These are phyloP conservation scores for Volucella inanis DNA, from an alignment of 2,888 invertebrate species.

Conservation along the genomic window DNA sequence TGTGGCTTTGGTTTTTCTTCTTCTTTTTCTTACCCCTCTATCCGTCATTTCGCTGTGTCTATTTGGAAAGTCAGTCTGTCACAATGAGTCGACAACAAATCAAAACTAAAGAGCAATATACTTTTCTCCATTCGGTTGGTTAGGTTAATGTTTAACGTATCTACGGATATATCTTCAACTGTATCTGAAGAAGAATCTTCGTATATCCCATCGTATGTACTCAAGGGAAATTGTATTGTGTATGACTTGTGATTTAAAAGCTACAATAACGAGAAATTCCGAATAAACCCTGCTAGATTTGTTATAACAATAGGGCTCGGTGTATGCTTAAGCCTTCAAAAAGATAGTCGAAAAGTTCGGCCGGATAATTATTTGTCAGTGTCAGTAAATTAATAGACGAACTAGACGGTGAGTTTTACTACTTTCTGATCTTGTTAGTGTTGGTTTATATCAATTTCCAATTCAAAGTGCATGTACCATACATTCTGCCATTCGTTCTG, in stretches of 20 bases:
- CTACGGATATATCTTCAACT: neutral
- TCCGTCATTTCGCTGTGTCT: conserved; percentile 1
- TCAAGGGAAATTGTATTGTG: conserved; percentile 1
- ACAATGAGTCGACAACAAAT: conserved; percentile 54
- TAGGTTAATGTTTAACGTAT: no score
- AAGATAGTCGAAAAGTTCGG: conserved; percentile 34
- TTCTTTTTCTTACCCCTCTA: neutral
- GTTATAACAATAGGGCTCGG: no score
- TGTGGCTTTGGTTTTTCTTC: conserved; percentile 7
- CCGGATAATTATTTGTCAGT: conserved; percentile 67
- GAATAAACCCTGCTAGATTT: neutral
- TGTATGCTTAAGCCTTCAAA: conserved; percentile 1
- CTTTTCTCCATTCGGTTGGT: no score
- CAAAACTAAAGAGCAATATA: conserved; percentile 17
- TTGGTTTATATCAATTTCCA: neutral
- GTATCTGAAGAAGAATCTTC: neutral
- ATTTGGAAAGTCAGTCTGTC: conserved; percentile 20
- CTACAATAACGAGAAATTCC: neutral
- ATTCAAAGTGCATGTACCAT: neutral
- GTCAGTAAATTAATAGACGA: conserved; percentile 64
- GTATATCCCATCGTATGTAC: conserved; percentile 10
- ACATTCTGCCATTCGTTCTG: conserved; percentile 2
- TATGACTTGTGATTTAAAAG: conserved; percentile 54
- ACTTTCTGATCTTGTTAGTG: neutral
- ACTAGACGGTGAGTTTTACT: conserved; percentile 45